Percentiles rank a stretch among this genome's conserved stretches.
Evolutionary conservation across 2,888 invertebrate genomes (phyloP).

Genomic region (Octonoba sinensis): DNA sequence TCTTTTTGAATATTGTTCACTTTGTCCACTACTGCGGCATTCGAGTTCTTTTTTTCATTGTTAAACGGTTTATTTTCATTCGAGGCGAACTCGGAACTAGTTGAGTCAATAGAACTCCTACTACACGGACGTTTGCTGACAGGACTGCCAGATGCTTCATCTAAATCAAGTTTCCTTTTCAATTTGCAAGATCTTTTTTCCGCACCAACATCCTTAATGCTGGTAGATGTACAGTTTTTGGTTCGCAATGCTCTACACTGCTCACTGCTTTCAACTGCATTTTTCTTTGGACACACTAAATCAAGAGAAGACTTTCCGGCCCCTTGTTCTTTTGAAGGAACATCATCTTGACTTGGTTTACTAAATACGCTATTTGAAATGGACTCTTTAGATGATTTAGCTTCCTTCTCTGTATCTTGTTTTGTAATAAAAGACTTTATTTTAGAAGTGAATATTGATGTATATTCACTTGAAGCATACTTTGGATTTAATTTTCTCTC

Average conservation of each 20-base stretch:
- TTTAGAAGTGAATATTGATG: conserved; percentile 69
- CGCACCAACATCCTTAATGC: not conserved
- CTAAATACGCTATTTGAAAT: not conserved
- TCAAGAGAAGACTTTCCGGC: too few relatives aligned
- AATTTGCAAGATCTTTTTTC: not conserved
- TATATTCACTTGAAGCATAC: conserved; percentile 71
- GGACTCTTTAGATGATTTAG: not conserved
- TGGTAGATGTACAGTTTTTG: too few relatives aligned
- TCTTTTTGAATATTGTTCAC: not conserved
- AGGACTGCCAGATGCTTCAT: not conserved
- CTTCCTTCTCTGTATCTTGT: conserved; percentile 1
- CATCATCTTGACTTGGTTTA: not conserved
- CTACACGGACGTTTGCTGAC: conserved; percentile 24
- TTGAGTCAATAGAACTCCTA: conserved; percentile 13
- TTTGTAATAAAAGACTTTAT: conserved; percentile 47
- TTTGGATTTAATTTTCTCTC: conserved; percentile 71
- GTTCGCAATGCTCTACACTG: too few relatives aligned
- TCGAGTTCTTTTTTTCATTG: conserved; percentile 9
- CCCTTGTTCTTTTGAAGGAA: not conserved
- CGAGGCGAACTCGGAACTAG: conserved; percentile 17
- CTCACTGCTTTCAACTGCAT: not conserved
- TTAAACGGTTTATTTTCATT: conserved; percentile 53
- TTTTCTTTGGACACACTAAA: not conserved
- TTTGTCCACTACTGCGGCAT: not conserved
- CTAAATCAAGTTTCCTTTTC: not conserved